Percentiles rank a stretch among this genome's conserved stretches.
Evolutionary conservation across 2,888 invertebrate species (phyloP).

Genomic region (Acanthosepion pharaonis): DNA sequence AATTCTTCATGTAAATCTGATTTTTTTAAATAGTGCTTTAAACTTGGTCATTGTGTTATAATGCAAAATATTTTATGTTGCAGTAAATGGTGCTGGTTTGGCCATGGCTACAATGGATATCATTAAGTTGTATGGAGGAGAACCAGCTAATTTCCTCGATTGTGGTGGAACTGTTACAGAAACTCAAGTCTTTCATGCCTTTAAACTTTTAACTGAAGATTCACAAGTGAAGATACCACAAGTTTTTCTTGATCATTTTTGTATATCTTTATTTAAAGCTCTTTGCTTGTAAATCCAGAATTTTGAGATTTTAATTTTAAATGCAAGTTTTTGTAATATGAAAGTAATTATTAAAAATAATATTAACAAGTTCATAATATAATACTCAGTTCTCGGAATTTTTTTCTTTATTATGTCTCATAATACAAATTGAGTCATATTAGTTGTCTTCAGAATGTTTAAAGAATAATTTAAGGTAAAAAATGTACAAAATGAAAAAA

Average conservation of each 20-base stretch:
- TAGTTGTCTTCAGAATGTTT: too few species aligned
- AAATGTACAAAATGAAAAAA: too few species aligned
- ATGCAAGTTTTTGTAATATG: too few species aligned
- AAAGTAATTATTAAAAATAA: too few species aligned
- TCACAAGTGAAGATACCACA: conserved; percentile 71
- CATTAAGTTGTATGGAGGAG: conserved; percentile 94
- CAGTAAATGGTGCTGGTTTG: conserved; percentile 98
- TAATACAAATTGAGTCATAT: too few species aligned
- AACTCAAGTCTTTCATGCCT: conserved; percentile 92
- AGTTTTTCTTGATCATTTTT: background rate
- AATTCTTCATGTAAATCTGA: too few species aligned
- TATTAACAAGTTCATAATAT: too few species aligned
- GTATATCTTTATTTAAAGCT: background rate
- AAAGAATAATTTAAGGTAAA: too few species aligned
- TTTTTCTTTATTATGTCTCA: too few species aligned
- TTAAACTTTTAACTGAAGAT: conserved; percentile 88
- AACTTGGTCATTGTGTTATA: background rate
- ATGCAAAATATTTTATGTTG: conserved; percentile 49
- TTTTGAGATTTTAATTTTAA: background rate
- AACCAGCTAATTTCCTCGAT: conserved; percentile 98
- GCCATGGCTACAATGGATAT: conserved; percentile 99
- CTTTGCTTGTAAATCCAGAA: background rate
- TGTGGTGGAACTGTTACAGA: conserved; percentile 97
- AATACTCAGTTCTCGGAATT: too few species aligned
- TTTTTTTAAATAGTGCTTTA: background rate